Evolutionary conservation across 2,797 vertebrate species (phyloP).

Genomic region (Dendrocincla fuliginosa): DNA sequence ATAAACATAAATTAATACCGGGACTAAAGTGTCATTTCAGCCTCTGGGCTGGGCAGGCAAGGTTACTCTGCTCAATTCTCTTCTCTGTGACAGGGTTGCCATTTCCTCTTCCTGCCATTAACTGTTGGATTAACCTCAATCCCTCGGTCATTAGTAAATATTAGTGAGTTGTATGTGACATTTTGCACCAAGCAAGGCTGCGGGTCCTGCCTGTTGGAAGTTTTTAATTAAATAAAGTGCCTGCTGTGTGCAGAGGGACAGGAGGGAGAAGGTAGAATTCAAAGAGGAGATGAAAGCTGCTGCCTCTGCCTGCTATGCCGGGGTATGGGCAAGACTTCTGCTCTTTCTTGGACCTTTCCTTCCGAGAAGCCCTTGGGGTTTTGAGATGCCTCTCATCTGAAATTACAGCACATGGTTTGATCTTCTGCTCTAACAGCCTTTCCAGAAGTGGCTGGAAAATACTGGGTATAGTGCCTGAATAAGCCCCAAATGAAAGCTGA

Average conservation of each 20-base stretch:
- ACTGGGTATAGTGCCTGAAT: background rate
- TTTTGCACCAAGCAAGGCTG: conserved; percentile 20
- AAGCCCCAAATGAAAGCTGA: background rate
- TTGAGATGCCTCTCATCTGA: background rate
- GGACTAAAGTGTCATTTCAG: background rate
- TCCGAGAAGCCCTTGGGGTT: background rate
- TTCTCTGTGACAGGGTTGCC: background rate
- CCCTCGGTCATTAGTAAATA: background rate
- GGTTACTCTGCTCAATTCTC: background rate
- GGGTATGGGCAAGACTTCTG: background rate
- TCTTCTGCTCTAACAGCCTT: background rate
- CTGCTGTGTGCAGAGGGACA: background rate
- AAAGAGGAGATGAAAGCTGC: conserved; percentile 7
- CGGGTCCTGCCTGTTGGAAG: conserved; percentile 31
- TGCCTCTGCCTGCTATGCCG: rapidly evolving
- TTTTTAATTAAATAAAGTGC: conserved; percentile 49
- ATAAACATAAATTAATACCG: background rate
- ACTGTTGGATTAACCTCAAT: background rate
- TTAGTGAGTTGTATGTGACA: conserved; percentile 16
- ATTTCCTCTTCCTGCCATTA: background rate
- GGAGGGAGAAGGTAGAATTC: background rate
- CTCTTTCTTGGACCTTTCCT: background rate
- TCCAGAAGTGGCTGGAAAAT: background rate
- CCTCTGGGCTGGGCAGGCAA: background rate
- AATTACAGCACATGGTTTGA: background rate